Percentiles rank a stretch among this genome's conserved stretches.
Evolutionary conservation across 2,888 invertebrate species (phyloP).

Genomic region (Ormyrus nitidulus): DNA sequence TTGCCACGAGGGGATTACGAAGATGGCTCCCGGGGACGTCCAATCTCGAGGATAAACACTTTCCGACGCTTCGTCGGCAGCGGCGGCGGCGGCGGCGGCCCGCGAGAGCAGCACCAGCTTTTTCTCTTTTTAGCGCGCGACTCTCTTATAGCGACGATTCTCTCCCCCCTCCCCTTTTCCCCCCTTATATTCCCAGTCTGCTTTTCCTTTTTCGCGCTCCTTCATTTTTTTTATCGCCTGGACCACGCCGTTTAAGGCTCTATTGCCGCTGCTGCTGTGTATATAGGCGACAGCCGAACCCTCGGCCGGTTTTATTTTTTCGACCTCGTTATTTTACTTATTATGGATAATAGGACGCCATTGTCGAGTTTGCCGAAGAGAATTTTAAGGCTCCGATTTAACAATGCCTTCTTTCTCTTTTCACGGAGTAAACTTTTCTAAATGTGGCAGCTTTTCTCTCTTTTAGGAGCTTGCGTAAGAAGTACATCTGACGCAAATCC

Average conservation of each 20-base stretch:
- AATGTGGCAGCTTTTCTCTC: neutral
- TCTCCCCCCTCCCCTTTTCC: conserved; percentile 15
- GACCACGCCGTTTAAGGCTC: conserved; percentile 50
- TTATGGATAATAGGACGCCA: conserved; percentile 48
- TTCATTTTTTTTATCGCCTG: conserved; percentile 51
- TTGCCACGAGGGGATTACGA: conserved; percentile 74
- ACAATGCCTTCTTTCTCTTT: conserved; percentile 16
- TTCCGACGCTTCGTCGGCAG: conserved; percentile 68
- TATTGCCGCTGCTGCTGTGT: conserved; percentile 22
- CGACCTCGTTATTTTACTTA: conserved; percentile 53
- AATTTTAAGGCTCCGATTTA: conserved; percentile 20
- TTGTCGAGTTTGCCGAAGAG: conserved; percentile 10
- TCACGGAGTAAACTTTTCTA: conserved; percentile 9
- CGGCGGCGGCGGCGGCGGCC: neutral
- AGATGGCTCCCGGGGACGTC: conserved; percentile 73
- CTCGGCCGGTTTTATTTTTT: conserved; percentile 39
- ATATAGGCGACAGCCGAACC: neutral
- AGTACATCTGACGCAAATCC: too few species aligned
- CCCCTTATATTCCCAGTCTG: conserved; percentile 40
- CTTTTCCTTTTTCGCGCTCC: conserved; percentile 27
- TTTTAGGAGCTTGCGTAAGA: too few species aligned
- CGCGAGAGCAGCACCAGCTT: conserved; percentile 23
- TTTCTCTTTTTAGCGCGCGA: conserved; percentile 10
- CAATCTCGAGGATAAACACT: conserved; percentile 76
- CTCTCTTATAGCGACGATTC: conserved; percentile 32